Evolutionary conservation across 2,888 invertebrate genomes (phyloP), one percentile per base, ranked within the genome.

Genomic region (Sepiola atlantica): DNA sequence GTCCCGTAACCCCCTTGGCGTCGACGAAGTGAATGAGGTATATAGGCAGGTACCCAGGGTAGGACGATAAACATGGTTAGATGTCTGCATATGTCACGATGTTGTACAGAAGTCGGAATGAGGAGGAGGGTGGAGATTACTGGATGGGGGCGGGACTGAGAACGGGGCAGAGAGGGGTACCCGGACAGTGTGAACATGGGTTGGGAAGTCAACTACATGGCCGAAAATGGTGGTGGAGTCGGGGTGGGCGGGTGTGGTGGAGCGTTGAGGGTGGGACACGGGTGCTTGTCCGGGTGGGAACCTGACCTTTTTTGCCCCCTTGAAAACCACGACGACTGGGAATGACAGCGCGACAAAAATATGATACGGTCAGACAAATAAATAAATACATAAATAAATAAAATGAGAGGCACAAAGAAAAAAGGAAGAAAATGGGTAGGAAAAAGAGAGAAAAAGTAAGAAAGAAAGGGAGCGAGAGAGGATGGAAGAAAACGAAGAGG

Each of bases 161-260:
- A 8, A 45, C 45, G 45, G 45, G 2, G 45, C 8, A 45, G 8
- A 45, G 45, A 45, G 45, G 45, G 45, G 45, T 45, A 45, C 45
- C 45, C 77, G 77, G 77, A 12, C 16, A n/a, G n/a, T 77, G 77
- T n/a, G 77, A 77, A 77, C 77, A 77, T n/a, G 77, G n/a, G n/a
- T 77, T n/a, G 77, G 77, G 77, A 77, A 77, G n/a, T 77, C 77
- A 77, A 77, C 77, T 77, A 77, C 77, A 77, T 77, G 77, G 77
- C 77, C n/a, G n/a, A 77, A 77, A 45, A 8, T 2, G 2, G 8
- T 45, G 45, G 45, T 45, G 45, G 8, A 2, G 45, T 2, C 8
- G 45, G 2, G 2, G 45, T 45, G 8, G 45, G 45, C 8, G 45
- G 45, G 77, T 16, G 77, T 14, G 57, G 24, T n/a, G 32, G 32